Evolutionary conservation across 53 echinoderm and acorn worm species (phyloP).

Genomic region (Astropecten irregularis): DNA sequence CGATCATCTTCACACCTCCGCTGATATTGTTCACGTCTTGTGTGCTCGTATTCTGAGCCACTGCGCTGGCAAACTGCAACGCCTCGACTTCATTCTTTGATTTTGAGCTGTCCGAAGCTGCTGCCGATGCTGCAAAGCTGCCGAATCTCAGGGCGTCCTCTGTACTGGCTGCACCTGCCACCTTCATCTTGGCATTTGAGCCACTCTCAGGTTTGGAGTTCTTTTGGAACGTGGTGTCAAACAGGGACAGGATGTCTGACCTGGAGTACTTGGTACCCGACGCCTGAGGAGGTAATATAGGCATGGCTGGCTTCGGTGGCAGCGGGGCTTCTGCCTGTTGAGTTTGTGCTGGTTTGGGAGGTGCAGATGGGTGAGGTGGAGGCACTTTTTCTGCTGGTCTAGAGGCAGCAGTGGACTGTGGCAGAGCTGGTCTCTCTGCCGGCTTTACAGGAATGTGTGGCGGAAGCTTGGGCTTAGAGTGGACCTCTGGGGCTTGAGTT

Average conservation of each 20-base stretch:
- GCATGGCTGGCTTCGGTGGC: constrained; percentile 21
- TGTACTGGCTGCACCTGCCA: constrained; percentile 9
- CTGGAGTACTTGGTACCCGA: constrained; percentile 33
- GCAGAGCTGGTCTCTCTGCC: constrained; percentile 41
- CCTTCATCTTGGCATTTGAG: neutral
- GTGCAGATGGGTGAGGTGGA: constrained; percentile 8
- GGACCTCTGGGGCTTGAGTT: neutral
- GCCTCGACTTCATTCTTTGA: constrained; percentile 40
- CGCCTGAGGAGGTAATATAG: constrained; percentile 21
- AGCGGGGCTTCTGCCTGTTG: neutral
- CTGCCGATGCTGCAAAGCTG: constrained; percentile 11
- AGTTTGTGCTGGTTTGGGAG: constrained; percentile 19
- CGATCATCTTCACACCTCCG: constrained; percentile 2
- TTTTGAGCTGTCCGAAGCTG: constrained; percentile 23
- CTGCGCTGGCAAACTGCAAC: constrained; percentile 29
- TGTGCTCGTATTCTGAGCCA: constrained; percentile 29
- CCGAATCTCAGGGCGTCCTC: constrained; percentile 30
- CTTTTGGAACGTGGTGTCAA: constrained; percentile 44
- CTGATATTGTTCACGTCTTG: constrained; percentile 40
- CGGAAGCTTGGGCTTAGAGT: neutral
- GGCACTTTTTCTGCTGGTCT: constrained; percentile 39
- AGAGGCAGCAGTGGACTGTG: neutral
- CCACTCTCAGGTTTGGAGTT: constrained; percentile 30
- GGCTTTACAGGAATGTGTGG: constrained; percentile 29
- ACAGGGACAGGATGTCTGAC: constrained; percentile 39